Percentiles rank a stretch among this genome's conserved stretches.
Evolutionary conservation across 2,797 vertebrate genomes (phyloP).

Genomic region (Arrhamphus sclerolepis): DNA sequence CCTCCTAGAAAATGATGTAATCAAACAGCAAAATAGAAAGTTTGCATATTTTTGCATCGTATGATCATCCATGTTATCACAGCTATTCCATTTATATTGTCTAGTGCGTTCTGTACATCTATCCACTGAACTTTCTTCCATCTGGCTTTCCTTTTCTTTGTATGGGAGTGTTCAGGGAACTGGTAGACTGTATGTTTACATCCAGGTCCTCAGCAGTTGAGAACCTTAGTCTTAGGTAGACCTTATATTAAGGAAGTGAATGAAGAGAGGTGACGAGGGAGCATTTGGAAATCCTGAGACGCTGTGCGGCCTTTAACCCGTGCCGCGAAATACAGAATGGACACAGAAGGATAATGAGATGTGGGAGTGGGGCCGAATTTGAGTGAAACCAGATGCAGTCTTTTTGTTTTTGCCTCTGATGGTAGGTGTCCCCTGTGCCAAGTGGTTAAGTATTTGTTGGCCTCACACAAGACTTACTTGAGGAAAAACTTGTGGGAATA

Average conservation of each 20-base stretch:
- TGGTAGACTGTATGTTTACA: constrained; percentile 48
- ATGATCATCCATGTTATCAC: constrained; percentile 81
- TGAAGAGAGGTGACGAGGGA: constrained; percentile 16
- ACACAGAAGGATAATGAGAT: constrained; percentile 60
- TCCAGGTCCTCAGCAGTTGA: constrained; percentile 49
- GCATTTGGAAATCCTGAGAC: constrained; percentile 81
- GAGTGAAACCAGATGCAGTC: constrained; percentile 66
- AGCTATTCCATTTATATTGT: constrained; percentile 70
- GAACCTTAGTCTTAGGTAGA: constrained; percentile 63
- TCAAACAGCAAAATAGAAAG: constrained; percentile 84
- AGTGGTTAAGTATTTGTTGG: constrained; percentile 54
- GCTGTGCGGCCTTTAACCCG: constrained; percentile 73
- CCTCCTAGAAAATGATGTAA: constrained; percentile 80
- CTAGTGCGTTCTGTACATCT: constrained; percentile 31
- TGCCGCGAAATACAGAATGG: constrained; percentile 75
- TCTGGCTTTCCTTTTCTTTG: constrained; percentile 40
- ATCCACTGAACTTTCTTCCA: constrained; percentile 41
- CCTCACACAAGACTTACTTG: constrained; percentile 50
- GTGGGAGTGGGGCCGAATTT: constrained; percentile 45
- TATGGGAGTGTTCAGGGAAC: constrained; percentile 45
- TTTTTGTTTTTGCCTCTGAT: constrained; percentile 65
- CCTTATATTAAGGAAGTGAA: constrained; percentile 44
- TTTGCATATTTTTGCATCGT: constrained; percentile 88
- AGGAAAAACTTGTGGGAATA: constrained; percentile 58
- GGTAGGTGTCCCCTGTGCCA: constrained; percentile 63